Percentiles rank a stretch among this genome's conserved stretches.
phyloP scores from a whole-genome alignment of 2,113 vertebrate genomes.

The Clarias macrocephalus region DNA sequence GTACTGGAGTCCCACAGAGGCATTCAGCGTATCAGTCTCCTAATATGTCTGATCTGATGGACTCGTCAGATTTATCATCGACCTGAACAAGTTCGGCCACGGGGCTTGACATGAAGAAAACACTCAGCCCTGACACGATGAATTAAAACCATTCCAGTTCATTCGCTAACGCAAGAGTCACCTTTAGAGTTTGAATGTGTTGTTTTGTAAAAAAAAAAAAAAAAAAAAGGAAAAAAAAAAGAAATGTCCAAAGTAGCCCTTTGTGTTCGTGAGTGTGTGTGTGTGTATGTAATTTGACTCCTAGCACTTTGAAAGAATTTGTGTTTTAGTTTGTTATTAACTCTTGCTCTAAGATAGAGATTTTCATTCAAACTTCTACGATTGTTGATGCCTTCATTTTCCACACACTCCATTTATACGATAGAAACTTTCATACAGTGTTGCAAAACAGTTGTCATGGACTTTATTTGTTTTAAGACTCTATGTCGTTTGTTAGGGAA shows the following conservation, averaged over 20 bases:
- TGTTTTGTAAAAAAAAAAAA: conserved; percentile 34
- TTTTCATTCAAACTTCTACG: conserved; percentile 52
- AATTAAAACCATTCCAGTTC: conserved; percentile 58
- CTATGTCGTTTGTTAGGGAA: conserved; percentile 2
- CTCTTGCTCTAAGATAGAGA: conserved; percentile 42
- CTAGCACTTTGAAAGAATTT: conserved; percentile 62
- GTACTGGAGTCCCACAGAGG: not conserved
- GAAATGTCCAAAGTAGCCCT: conserved; percentile 48
- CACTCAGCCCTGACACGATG: not conserved
- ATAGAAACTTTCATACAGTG: conserved; percentile 57
- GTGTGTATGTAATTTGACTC: conserved; percentile 60
- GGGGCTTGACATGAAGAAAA: not conserved
- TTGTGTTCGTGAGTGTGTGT: conserved; percentile 54
- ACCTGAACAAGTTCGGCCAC: not conserved
- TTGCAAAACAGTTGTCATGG: conserved; percentile 21
- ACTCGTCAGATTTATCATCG: not conserved
- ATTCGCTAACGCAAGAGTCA: conserved; percentile 63
- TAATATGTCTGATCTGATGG: not conserved
- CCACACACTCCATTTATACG: conserved; percentile 10
- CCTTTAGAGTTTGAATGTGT: conserved; percentile 62
- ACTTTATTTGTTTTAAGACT: conserved; percentile 25
- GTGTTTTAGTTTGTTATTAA: conserved; percentile 54
- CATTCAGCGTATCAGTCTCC: not conserved
- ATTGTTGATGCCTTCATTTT: conserved; percentile 26
- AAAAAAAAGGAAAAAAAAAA: too few relatives aligned